These are phyloP conservation scores for Eulacestoma nigropectus DNA, from an alignment of 2,113 vertebrate species.

Conservation along the genomic window DNA sequence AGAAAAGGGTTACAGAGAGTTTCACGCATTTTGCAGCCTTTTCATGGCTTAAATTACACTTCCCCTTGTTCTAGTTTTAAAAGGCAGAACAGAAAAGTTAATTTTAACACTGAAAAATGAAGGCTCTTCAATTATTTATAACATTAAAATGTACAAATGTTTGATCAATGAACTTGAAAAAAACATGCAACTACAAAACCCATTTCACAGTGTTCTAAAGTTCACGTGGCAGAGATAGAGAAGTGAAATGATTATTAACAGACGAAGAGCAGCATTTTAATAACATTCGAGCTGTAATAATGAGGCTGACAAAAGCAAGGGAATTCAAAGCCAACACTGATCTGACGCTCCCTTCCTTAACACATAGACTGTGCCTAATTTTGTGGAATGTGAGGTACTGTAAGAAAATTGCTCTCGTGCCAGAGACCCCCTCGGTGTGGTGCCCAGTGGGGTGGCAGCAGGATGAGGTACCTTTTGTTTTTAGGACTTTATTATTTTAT, in stretches of 20 bases:
- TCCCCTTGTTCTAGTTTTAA: conserved; percentile 66
- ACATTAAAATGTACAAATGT: conserved; percentile 74
- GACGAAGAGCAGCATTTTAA: conserved; percentile 69
- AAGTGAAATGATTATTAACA: conserved; percentile 67
- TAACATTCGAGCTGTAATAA: conserved; percentile 63
- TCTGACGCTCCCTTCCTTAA: conserved; percentile 41
- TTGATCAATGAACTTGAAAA: conserved; percentile 72
- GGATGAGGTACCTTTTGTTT: conserved; percentile 40
- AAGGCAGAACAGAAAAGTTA: conserved; percentile 71
- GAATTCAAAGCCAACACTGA: conserved; percentile 49
- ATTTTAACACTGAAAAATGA: conserved; percentile 68
- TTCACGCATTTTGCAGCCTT: conserved; percentile 59
- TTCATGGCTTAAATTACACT: conserved; percentile 68
- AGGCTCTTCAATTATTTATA: conserved; percentile 73
- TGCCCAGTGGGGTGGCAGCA: conserved; percentile 29
- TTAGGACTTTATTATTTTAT: conserved; percentile 21
- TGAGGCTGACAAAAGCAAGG: conserved; percentile 67
- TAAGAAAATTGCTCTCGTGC: not conserved
- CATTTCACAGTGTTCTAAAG: conserved; percentile 64
- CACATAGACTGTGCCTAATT: conserved; percentile 18
- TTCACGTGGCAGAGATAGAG: conserved; percentile 68
- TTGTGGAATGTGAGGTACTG: not conserved
- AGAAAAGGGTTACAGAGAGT: conserved; percentile 60
- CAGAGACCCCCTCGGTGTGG: not conserved
- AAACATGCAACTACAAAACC: conserved; percentile 68